phyloP scores from a whole-genome alignment of 1,140 invertebrate genomes.

The Pseudomyrmex sp. region DNA sequence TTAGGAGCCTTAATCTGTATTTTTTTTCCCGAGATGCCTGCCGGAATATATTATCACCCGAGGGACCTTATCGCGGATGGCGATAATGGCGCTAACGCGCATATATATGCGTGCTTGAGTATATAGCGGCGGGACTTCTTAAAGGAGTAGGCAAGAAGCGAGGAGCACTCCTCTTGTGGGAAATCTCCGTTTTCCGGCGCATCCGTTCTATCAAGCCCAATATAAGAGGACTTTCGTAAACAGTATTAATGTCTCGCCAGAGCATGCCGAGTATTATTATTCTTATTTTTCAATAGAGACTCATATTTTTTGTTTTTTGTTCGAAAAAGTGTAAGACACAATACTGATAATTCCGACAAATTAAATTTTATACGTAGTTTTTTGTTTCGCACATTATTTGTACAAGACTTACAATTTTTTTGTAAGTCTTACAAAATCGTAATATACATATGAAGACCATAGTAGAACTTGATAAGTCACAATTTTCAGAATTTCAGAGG shows the following conservation, averaged over 20 bases:
- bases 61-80: constrained; percentile 80
- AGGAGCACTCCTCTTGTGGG: background rate
- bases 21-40: constrained; percentile 78
- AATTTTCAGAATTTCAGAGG: too few relatives aligned
- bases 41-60: constrained; percentile 83
- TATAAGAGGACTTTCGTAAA: constrained; percentile 46
- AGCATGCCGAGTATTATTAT: constrained; percentile 2
- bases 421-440: background rate
- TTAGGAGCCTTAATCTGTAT: constrained; percentile 85
- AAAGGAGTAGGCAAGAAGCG: constrained; percentile 54
- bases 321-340: background rate
- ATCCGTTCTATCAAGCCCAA: constrained; percentile 51
- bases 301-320: background rate
- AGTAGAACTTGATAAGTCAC: too few relatives aligned
- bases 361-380: constrained; percentile 4
- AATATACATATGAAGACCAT: background rate
- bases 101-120: constrained; percentile 60
- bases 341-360: background rate
- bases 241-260: constrained; percentile 50
- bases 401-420: background rate
- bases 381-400: background rate
- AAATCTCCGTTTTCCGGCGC: constrained; percentile 26
- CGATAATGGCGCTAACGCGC: constrained; percentile 79
- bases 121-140: constrained; percentile 59
- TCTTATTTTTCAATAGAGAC: constrained; percentile 46